Evolutionary conservation across 2,113 vertebrate genomes (phyloP).

Genomic region (Arenaria interpres): DNA sequence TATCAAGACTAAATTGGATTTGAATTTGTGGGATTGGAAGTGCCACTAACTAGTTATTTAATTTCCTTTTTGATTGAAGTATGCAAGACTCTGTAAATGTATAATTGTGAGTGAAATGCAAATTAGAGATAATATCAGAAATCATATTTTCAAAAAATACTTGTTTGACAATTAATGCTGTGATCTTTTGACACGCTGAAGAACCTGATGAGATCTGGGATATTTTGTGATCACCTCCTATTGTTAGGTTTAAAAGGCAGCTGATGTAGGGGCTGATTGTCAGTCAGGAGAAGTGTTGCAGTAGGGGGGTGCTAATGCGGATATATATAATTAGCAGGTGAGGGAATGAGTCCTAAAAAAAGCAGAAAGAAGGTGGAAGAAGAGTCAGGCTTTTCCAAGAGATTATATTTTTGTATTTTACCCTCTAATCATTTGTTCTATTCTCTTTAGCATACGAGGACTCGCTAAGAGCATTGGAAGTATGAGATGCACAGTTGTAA

Average conservation of each 20-base stretch:
- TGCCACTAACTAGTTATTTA: constrained; percentile 50
- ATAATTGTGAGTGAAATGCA: constrained; percentile 40
- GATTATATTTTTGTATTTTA: neutral
- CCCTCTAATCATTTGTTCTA: neutral
- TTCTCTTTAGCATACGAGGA: neutral
- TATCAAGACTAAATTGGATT: constrained; percentile 45
- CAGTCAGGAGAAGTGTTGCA: neutral
- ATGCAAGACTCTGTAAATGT: neutral
- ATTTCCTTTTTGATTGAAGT: constrained; percentile 59
- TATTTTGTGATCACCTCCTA: neutral
- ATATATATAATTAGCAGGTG: neutral
- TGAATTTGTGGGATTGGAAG: constrained; percentile 39
- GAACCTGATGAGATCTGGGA: neutral
- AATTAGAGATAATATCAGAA: neutral
- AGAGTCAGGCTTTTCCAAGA: neutral
- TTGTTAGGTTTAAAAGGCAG: neutral
- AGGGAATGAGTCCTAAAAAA: neutral
- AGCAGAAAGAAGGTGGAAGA: neutral
- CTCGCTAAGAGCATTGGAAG: neutral
- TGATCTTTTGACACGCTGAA: neutral
- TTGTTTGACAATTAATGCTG: neutral
- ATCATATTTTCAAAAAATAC: neutral
- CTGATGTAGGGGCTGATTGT: neutral
- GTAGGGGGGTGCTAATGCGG: neutral
- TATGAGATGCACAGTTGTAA: neutral